phyloP scores from a whole-genome alignment of 1,140 invertebrate species.

The Bombus superbus region DNA sequence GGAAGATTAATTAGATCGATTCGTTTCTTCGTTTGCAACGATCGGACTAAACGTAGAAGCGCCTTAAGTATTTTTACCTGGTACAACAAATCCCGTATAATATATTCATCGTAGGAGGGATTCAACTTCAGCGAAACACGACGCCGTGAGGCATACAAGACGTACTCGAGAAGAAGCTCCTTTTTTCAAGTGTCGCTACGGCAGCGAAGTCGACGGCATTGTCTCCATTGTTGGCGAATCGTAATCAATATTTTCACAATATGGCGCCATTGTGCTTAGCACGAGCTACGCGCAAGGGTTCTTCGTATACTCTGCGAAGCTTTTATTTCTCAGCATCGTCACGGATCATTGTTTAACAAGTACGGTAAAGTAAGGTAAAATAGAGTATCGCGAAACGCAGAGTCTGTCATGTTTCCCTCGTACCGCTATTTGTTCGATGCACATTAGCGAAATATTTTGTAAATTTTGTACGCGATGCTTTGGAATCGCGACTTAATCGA shows the following conservation, averaged over 20 bases:
- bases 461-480: too few species aligned
- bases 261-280: constrained; percentile 80
- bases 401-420: not conserved
- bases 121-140: constrained; percentile 45
- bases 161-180: constrained; percentile 57
- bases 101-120: constrained; percentile 5
- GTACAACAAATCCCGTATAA: constrained; percentile 11
- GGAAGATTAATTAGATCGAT: too few species aligned
- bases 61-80: constrained; percentile 11
- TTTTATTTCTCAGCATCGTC: constrained; percentile 48
- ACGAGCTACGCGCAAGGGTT: constrained; percentile 74
- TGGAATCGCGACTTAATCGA: too few species aligned
- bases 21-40: too few species aligned
- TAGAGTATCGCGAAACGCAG: not conserved
- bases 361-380: not conserved
- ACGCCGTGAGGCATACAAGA: constrained; percentile 42
- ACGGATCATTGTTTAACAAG: constrained; percentile 36
- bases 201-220: constrained; percentile 77
- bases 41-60: too few species aligned
- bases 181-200: constrained; percentile 73
- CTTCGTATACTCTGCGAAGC: constrained; percentile 63
- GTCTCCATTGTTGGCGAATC: constrained; percentile 82
- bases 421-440: too few species aligned
- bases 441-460: not conserved
- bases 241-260: constrained; percentile 84